Evolutionary conservation across 2,888 invertebrate species (phyloP).

Genomic region (Diplolepis rosae): DNA sequence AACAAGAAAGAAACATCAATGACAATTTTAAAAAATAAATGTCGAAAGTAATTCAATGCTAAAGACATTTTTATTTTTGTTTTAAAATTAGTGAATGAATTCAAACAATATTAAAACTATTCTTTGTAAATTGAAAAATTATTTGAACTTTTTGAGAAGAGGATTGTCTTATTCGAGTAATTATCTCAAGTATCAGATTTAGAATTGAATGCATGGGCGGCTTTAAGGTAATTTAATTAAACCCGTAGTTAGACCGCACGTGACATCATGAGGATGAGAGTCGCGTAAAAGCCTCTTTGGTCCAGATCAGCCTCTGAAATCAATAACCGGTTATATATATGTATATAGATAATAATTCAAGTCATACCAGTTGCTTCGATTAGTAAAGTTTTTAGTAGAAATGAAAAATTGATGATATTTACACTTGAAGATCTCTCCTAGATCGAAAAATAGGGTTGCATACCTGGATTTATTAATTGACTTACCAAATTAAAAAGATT

Average conservation of each 20-base stretch:
- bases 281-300: slow-evolving; percentile 40
- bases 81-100: background rate
- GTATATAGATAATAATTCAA: slow-evolving; percentile 37
- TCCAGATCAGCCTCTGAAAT: slow-evolving; percentile 55
- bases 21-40: background rate
- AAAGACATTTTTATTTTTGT: background rate
- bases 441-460: too few species aligned
- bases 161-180: background rate
- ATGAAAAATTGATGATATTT: too few species aligned
- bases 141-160: too few species aligned
- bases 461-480: too few species aligned
- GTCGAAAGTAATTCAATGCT: background rate
- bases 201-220: slow-evolving; percentile 35
- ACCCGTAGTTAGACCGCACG: slow-evolving; percentile 42
- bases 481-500: too few species aligned
- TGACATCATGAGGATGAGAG: slow-evolving; percentile 42
- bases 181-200: slow-evolving; percentile 33
- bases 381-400: too few species aligned
- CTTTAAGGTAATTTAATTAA: slow-evolving; percentile 49
- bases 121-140: too few species aligned
- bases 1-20: background rate
- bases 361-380: background rate
- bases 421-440: too few species aligned
- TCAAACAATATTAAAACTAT: too few species aligned
- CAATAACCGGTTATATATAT: slow-evolving; percentile 57